Evolutionary conservation across 1,140 invertebrate species (phyloP).

Genomic region (Amyelois transitella): DNA sequence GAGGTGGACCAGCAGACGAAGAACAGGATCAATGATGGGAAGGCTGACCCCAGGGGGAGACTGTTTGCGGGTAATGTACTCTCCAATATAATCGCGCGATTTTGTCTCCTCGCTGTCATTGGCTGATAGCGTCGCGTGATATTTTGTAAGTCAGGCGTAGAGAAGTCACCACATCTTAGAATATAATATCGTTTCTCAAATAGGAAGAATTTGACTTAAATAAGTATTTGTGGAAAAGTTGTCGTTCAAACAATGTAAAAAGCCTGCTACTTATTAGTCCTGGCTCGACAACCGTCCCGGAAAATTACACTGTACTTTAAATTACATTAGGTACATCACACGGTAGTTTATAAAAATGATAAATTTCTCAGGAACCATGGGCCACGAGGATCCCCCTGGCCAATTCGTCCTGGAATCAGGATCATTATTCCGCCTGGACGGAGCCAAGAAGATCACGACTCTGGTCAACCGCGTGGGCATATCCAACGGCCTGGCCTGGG

Average conservation of each 20-base stretch:
- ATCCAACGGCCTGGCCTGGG: constrained; percentile 90
- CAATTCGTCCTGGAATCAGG: constrained; percentile 65
- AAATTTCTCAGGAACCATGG: constrained; percentile 79
- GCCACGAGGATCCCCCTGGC: constrained; percentile 69
- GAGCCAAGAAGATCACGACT: constrained; percentile 42
- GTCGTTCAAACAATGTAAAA: no score
- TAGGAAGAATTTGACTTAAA: no score
- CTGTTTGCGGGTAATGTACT: constrained; percentile 80
- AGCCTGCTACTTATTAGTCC: no score
- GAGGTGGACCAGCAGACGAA: constrained; percentile 77
- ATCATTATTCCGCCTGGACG: constrained; percentile 74
- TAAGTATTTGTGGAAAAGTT: no score
- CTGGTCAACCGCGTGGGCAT: constrained; percentile 75
- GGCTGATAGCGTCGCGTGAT: no score
- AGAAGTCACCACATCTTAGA: no score
- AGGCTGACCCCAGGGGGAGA: constrained; percentile 86
- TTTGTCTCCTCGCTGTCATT: no score
- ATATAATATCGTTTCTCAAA: no score
- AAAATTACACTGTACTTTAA: no score
- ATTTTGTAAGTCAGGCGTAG: no score
- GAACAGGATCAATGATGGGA: constrained; percentile 90
- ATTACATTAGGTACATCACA: neutral
- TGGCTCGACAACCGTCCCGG: no score
- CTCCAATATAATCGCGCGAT: neutral
- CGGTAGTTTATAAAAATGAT: neutral